Evolutionary conservation across 2,888 invertebrate genomes (phyloP).

Genomic region (Deilephila elpenor): DNA sequence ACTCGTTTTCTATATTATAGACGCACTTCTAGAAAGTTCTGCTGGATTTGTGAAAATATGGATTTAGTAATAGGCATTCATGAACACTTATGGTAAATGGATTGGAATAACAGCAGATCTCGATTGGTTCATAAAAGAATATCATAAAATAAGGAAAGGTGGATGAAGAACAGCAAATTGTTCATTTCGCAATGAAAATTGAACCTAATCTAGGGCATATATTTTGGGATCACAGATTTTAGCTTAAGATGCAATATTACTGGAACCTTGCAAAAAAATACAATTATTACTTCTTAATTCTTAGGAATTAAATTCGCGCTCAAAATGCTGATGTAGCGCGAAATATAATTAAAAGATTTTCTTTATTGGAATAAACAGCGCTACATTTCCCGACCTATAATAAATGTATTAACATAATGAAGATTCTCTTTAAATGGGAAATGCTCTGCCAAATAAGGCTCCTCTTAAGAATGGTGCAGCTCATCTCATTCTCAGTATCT

Average conservation of each 20-base stretch:
- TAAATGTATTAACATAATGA: no score
- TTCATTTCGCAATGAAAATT: neutral
- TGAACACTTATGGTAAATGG: neutral
- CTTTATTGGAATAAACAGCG: no score
- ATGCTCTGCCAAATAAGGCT: neutral
- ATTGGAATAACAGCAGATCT: neutral
- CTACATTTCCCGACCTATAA: no score
- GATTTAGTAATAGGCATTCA: neutral
- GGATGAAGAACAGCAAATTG: neutral
- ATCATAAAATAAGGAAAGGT: neutral
- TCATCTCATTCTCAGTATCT: neutral
- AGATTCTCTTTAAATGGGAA: neutral
- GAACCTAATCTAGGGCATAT: neutral
- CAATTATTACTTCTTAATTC: no score
- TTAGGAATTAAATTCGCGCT: no score
- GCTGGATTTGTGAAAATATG: conserved; percentile 7
- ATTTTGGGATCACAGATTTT: neutral
- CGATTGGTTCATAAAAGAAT: neutral
- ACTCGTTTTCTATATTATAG: conserved; percentile 4
- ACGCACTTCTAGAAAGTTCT: conserved; percentile 14
- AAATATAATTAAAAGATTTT: no score
- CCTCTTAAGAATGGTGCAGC: neutral
- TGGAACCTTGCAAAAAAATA: no score
- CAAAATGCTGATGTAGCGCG: no score
- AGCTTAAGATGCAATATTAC: no score